Evolutionary conservation across 2,888 invertebrate species (phyloP).

Genomic region (Oegoconia quadripuncta): DNA sequence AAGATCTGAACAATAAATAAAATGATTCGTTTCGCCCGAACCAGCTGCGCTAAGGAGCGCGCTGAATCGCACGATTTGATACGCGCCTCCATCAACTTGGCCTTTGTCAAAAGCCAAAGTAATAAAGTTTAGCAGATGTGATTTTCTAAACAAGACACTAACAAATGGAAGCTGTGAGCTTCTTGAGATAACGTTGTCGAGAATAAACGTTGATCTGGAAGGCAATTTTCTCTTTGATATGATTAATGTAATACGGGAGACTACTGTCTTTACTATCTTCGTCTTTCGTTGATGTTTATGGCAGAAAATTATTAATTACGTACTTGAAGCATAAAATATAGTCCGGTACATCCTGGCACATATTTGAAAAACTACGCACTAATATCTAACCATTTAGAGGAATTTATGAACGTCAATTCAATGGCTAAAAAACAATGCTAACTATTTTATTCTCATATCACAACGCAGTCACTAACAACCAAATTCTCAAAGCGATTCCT

Average conservation of each 20-base stretch:
- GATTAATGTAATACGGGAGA: conserved; percentile 36
- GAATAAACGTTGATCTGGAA: conserved; percentile 44
- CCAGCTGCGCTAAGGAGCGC: conserved; percentile 75
- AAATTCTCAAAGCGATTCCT: conserved; percentile 50
- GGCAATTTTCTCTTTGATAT: conserved; percentile 48
- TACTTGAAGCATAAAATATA: no score
- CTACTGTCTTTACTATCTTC: conserved; percentile 10
- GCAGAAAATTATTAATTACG: no score
- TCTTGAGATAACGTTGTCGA: conserved; percentile 44
- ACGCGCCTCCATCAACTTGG: conserved; percentile 74
- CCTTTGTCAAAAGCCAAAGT: conserved; percentile 71
- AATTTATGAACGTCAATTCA: conserved; percentile 48
- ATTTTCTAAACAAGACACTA: conserved; percentile 74
- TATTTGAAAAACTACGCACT: background rate
- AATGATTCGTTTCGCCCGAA: conserved; percentile 69
- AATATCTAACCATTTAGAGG: conserved; percentile 27
- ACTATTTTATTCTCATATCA: conserved; percentile 59
- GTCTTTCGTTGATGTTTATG: no score
- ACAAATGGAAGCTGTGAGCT: conserved; percentile 60
- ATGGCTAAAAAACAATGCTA: conserved; percentile 51
- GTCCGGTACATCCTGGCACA: no score
- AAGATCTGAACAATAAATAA: conserved; percentile 72
- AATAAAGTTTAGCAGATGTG: conserved; percentile 77
- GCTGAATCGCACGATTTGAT: conserved; percentile 71
- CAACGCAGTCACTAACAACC: conserved; percentile 64